A percentile compares a stretch with the other conserved stretches of the same genome.
phyloP scores from a whole-genome alignment of 1,140 invertebrate species.

The Sipha flava region DNA sequence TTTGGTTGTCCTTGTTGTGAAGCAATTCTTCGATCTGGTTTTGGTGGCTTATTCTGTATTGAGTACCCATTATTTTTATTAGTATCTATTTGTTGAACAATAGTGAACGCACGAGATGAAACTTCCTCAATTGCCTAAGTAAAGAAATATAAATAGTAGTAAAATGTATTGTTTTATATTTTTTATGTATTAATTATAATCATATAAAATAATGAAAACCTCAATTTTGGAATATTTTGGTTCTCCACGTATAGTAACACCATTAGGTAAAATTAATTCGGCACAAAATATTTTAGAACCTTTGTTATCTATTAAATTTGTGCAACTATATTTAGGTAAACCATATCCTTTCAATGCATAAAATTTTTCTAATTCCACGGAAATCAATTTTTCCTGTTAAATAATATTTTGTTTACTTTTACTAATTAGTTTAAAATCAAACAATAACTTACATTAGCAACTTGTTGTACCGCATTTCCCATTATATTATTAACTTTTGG shows the following conservation, averaged over 20 bases:
- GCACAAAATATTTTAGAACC: not conserved
- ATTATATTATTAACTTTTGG: not conserved
- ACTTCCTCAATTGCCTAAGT: conserved; percentile 4
- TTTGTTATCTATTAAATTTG: not conserved
- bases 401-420: not conserved
- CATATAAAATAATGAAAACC: not conserved
- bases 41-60: not conserved
- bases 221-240: not conserved
- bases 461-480: not conserved
- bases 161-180: not conserved
- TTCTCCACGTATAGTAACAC: not conserved
- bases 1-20: not conserved
- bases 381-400: not conserved
- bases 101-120: not conserved
- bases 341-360: not conserved
- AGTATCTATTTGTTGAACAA: not conserved
- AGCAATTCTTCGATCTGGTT: not conserved
- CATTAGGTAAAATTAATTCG: not conserved
- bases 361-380: not conserved
- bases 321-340: not conserved
- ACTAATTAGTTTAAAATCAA: not conserved
- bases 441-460: not conserved
- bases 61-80: conserved; percentile 4
- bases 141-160: not conserved
- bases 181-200: not conserved